Evolutionary conservation across 2,888 invertebrate genomes (phyloP).

Genomic region (Plemyria rubiginata): DNA sequence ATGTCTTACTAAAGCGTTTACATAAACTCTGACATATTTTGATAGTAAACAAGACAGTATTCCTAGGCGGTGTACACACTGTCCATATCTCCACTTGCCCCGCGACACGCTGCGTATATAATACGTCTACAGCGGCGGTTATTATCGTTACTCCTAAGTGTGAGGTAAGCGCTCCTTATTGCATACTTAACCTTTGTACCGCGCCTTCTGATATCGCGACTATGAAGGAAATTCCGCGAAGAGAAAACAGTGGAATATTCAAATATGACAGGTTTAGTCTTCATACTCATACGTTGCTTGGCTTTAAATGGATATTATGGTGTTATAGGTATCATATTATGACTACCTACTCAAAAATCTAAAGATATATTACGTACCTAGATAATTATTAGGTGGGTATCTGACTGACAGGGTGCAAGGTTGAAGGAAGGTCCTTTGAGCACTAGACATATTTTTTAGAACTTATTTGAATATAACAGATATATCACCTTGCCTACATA

Average conservation of each 20-base stretch:
- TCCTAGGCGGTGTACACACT: background rate
- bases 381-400: too few species aligned
- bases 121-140: constrained; percentile 18
- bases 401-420: too few species aligned
- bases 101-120: constrained; percentile 4
- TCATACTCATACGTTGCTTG: background rate
- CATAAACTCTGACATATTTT: too few species aligned
- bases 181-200: constrained; percentile 34
- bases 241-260: constrained; percentile 11
- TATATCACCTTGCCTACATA: background rate
- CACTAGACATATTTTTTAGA: too few species aligned
- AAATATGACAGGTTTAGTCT: background rate
- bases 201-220: constrained; percentile 18
- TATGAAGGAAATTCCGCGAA: constrained; percentile 5
- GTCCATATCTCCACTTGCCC: constrained; percentile 3
- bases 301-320: too few species aligned
- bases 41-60: background rate
- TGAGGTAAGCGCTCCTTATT: constrained; percentile 35
- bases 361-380: too few species aligned
- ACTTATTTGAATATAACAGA: background rate
- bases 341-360: too few species aligned
- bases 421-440: too few species aligned
- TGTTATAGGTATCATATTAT: too few species aligned
- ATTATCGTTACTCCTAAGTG: constrained; percentile 37
- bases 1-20: too few species aligned